phyloP scores from a whole-genome alignment of 2,797 vertebrate genomes.

The Rhyacichthys aspro region DNA sequence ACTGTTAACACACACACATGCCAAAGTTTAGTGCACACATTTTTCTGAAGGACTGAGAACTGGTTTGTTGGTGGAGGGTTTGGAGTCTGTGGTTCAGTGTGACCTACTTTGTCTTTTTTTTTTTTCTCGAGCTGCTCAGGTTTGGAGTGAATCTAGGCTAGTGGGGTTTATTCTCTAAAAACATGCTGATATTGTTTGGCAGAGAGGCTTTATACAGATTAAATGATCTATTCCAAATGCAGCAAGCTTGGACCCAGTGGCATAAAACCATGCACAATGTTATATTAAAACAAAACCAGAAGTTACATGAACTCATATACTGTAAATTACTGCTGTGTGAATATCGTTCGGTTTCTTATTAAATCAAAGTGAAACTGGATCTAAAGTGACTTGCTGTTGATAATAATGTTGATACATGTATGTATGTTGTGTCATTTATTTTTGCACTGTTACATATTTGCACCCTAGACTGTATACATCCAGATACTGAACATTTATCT shows the following conservation, averaged over 20 bases:
- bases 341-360: too few relatives aligned
- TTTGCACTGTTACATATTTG: too few relatives aligned
- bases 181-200: slow-evolving; percentile 19
- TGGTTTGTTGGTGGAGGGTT: not conserved
- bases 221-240: slow-evolving; percentile 33
- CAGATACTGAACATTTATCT: too few relatives aligned
- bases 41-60: too few relatives aligned
- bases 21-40: slow-evolving; percentile 43
- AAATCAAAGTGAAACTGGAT: too few relatives aligned
- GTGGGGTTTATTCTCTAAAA: slow-evolving; percentile 31
- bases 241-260: slow-evolving; percentile 1
- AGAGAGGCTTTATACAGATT: slow-evolving; percentile 39
- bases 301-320: too few relatives aligned
- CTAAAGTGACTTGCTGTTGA: too few relatives aligned
- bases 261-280: not conserved
- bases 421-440: too few relatives aligned
- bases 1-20: not conserved
- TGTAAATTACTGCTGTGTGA: too few relatives aligned
- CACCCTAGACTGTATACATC: too few relatives aligned
- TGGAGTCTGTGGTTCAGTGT: slow-evolving; percentile 11
- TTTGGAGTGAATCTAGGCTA: slow-evolving; percentile 19
- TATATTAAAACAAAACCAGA: not conserved
- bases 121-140: not conserved
- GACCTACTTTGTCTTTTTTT: slow-evolving; percentile 13
- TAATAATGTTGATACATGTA: not conserved